Evolutionary conservation across 2,888 invertebrate genomes (phyloP), one percentile per base, ranked within the genome.

Genomic region (Physocephala rufipes): DNA sequence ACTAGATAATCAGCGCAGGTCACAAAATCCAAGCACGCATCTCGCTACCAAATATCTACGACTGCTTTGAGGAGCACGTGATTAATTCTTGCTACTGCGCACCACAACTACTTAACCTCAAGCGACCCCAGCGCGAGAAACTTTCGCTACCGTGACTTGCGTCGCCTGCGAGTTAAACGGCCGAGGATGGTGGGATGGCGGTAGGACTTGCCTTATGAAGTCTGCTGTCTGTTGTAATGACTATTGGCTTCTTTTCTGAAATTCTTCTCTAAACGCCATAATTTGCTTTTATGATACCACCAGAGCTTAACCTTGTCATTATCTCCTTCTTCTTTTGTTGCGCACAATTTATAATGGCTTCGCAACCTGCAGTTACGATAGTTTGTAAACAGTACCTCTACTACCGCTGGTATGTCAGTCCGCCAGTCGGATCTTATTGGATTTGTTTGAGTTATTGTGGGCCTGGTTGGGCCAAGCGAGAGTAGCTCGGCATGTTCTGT

Each of bases 1-100:
- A 53, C 55, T 61, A 70, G 70, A 65, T 65, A 70, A 65, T 70
- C 65, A 47, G 4, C 58, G 12, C n/a, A 47, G 59, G 65, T 65
- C 70, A 45, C 47, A 47, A 49, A 58, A n/a, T 53, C 36, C n/a
- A 53, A 59, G n/a, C 49, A 1, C 49, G 36, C 36, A 9, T 16
- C 36, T 21, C 16, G 58, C 58, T n/a, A 30, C 59, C 13, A 36
- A 15, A n/a, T n/a, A n/a, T n/a, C 30, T 49, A 47, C 21, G 15
- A 5, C 30, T 65, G 30, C n/a, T 55, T 21, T 55, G 45, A 21
- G 36, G 3, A 58, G 21, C 28, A 45, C 24, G 58, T 59, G 67
- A 67, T 67, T 55, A 58, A 55, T 67, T 3, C 61, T n/a, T 45
- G 53, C 47, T 67, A 58, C 58, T 28, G 58, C 28, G 30, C 43